Evolutionary conservation across 2,797 vertebrate genomes (phyloP).

Genomic region (Sparidentex hasta): DNA sequence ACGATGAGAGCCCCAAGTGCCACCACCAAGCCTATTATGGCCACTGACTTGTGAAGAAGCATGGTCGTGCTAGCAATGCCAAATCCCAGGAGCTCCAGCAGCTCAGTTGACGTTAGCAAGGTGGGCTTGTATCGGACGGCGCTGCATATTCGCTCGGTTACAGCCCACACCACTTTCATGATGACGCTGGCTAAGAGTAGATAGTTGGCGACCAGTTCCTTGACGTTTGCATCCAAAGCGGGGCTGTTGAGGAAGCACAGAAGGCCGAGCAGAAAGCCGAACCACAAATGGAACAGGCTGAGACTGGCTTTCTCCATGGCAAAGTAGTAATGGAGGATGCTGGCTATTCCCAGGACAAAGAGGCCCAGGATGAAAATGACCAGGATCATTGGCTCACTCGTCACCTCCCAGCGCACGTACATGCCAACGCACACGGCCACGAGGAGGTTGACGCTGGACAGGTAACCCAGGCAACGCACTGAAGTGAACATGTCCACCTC

Average conservation of each 20-base stretch:
- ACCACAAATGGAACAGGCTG: conserved; percentile 97
- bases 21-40: conserved; percentile 90
- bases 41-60: conserved; percentile 89
- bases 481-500: conserved; percentile 93
- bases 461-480: conserved; percentile 93
- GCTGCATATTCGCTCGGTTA: conserved; percentile 92
- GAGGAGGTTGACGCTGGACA: conserved; percentile 92
- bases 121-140: conserved; percentile 88
- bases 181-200: conserved; percentile 91
- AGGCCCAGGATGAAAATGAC: conserved; percentile 98
- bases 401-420: conserved; percentile 97
- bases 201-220: conserved; percentile 94
- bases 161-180: conserved; percentile 89
- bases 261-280: conserved; percentile 96
- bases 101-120: conserved; percentile 90
- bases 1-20: conserved; percentile 93
- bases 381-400: conserved; percentile 91
- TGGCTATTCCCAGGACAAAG: conserved; percentile 95
- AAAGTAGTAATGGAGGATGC: conserved; percentile 98
- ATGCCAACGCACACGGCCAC: conserved; percentile 96
- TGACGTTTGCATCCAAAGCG: conserved; percentile 89
- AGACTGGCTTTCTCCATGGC: conserved; percentile 96
- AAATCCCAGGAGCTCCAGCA: conserved; percentile 96
- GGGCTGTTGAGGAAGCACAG: conserved; percentile 95
- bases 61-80: conserved; percentile 94